These are phyloP conservation scores for Turritopsis rubra DNA, from an alignment of 30 jellyfish, hydroid and myxozoan species.

Conservation along the genomic window DNA sequence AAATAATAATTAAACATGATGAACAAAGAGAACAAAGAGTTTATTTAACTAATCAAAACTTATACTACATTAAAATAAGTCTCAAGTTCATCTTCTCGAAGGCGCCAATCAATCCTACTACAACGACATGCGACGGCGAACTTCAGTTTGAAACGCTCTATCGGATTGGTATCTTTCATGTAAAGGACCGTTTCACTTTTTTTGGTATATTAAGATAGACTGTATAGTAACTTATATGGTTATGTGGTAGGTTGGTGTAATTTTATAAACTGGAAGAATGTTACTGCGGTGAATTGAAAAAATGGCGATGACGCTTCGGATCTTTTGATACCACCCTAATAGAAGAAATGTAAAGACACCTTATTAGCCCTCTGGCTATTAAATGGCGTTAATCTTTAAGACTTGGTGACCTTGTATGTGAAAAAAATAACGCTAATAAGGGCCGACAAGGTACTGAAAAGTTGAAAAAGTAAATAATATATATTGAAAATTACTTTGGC, in stretches of 20 bases:
- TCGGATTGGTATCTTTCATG: not conserved
- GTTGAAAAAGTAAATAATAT: not conserved
- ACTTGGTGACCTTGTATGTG: not conserved
- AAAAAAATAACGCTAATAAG: not conserved
- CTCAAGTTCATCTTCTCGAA: not conserved
- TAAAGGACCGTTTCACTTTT: not conserved
- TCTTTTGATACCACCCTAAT: slow-evolving; percentile 14
- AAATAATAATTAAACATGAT: too few relatives aligned
- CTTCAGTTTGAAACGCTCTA: not conserved
- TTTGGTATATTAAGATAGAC: too few relatives aligned
- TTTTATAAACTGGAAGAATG: not conserved
- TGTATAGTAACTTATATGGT: too few relatives aligned
- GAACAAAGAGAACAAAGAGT: not conserved
- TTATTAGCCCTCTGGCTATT: not conserved
- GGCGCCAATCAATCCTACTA: not conserved
- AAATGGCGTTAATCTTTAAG: not conserved
- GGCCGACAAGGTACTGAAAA: not conserved
- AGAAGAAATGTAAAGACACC: not conserved
- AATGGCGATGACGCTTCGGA: slow-evolving; percentile 17
- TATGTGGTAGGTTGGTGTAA: too few relatives aligned
- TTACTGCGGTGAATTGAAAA: slow-evolving; percentile 20
- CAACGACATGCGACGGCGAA: not conserved
- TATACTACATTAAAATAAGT: not conserved
- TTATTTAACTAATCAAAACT: not conserved
- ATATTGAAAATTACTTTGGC: slow-evolving; percentile 15